These are phyloP conservation scores for Trachelus iudaicus DNA, from an alignment of 2,888 invertebrate species.

Conservation along the genomic window DNA sequence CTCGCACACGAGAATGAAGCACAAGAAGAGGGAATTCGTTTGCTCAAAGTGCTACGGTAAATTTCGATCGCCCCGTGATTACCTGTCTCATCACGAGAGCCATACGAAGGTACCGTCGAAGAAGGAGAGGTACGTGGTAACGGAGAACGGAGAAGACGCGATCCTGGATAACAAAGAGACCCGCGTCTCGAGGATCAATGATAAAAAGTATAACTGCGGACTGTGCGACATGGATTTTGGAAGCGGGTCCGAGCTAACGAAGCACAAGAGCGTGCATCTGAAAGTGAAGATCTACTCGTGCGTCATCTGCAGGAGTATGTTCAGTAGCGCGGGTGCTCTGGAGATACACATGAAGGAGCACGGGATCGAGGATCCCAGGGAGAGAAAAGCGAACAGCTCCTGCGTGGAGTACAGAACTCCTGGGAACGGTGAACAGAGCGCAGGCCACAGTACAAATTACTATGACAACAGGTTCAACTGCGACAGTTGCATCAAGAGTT, in stretches of 20 bases:
- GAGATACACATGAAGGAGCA: conserved; percentile 61
- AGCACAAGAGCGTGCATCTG: conserved; percentile 75
- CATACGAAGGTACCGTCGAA: conserved; percentile 31
- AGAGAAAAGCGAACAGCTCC: conserved; percentile 44
- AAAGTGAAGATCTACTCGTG: conserved; percentile 75
- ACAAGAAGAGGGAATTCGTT: conserved; percentile 58
- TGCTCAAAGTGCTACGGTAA: conserved; percentile 69
- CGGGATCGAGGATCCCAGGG: conserved; percentile 46
- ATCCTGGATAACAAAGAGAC: conserved; percentile 30
- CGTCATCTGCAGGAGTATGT: conserved; percentile 70
- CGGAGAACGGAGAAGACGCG: neutral
- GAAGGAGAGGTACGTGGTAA: neutral
- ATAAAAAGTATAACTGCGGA: conserved; percentile 67
- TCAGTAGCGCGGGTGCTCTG: conserved; percentile 70
- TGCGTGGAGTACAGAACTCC: conserved; percentile 38
- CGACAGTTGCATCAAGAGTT: conserved; percentile 71
- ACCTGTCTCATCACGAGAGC: conserved; percentile 63
- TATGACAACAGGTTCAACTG: conserved; percentile 61
- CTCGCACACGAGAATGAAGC: conserved; percentile 45
- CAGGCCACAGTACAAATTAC: conserved; percentile 23
- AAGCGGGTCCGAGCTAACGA: conserved; percentile 71
- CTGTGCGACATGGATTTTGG: conserved; percentile 74
- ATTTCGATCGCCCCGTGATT: conserved; percentile 67
- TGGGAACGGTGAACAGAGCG: conserved; percentile 22
- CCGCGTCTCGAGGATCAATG: neutral